Percentiles rank a stretch among this genome's conserved stretches.
phyloP scores from a whole-genome alignment of 2,888 invertebrate species.

The Agriopis leucophaearia region DNA sequence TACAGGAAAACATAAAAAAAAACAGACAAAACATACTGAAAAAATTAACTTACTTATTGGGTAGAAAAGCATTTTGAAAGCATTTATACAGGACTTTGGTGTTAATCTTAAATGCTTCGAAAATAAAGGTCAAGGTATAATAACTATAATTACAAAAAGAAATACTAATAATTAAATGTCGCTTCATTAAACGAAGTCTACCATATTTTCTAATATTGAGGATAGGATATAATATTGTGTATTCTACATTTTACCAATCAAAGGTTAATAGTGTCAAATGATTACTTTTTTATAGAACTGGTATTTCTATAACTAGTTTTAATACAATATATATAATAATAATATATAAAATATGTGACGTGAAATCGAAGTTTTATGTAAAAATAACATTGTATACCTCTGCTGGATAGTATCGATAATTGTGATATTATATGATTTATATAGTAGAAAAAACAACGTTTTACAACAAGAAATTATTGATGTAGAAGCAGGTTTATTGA shows the following conservation, averaged over 20 bases:
- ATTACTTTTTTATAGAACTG: conserved; percentile 15
- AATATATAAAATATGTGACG: conserved; percentile 10
- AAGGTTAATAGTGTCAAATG: conserved; percentile 32
- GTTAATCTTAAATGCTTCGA: not conserved
- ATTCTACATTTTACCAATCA: conserved; percentile 16
- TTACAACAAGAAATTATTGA: conserved; percentile 5
- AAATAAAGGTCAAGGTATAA: not conserved
- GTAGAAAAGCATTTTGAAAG: not conserved
- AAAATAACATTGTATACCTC: conserved; percentile 5
- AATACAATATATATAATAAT: conserved; percentile 16
- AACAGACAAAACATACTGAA: not conserved
- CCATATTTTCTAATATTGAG: not conserved
- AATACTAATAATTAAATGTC: not conserved
- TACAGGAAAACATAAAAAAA: not conserved
- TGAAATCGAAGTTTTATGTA: conserved; percentile 15
- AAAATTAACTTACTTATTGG: too few relatives aligned
- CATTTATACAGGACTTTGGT: not conserved
- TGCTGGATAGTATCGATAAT: not conserved
- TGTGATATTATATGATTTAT: conserved; percentile 14
- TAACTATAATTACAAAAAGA: conserved; percentile 10
- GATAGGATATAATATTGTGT: not conserved
- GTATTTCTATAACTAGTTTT: conserved; percentile 15
- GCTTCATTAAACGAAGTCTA: not conserved
- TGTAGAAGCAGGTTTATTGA: conserved; percentile 8
- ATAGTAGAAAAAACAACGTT: conserved; percentile 10